A percentile compares a stretch with the other conserved stretches of the same genome.
These are phyloP conservation scores for Heterodera carotae DNA, from an alignment of 1,140 invertebrate species.

Conservation along the genomic window DNA sequence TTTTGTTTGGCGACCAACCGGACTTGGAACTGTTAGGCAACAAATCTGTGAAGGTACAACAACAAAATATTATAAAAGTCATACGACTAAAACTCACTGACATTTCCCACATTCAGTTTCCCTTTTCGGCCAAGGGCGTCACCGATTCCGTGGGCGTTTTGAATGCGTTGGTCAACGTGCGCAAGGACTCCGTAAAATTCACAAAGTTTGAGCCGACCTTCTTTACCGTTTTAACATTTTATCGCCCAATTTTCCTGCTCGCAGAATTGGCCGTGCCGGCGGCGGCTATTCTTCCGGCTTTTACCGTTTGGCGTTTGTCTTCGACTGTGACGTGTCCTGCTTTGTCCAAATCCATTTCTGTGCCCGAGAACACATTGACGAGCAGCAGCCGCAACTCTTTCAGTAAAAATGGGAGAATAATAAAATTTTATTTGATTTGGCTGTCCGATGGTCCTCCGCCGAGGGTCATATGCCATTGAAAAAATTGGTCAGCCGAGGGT, in stretches of 20 bases:
- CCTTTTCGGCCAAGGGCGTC: constrained; percentile 42
- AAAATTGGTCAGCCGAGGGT: no score
- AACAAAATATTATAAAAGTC: neutral
- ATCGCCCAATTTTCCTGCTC: neutral
- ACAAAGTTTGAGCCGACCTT: constrained; percentile 27
- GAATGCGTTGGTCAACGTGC: constrained; percentile 52
- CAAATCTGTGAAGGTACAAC: constrained; percentile 46
- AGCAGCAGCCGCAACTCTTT: constrained; percentile 35
- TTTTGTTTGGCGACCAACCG: constrained; percentile 44
- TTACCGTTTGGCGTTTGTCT: constrained; percentile 53
- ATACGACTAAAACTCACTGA: no score
- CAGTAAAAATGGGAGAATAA: neutral
- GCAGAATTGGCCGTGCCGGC: constrained; percentile 30
- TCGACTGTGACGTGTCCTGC: constrained; percentile 51
- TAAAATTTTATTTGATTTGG: no score
- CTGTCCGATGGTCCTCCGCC: no score
- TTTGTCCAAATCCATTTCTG: constrained; percentile 56
- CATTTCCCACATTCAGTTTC: constrained; percentile 47
- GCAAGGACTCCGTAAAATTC: constrained; percentile 54
- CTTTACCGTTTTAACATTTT: neutral
- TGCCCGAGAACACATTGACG: constrained; percentile 51
- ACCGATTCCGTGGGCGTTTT: constrained; percentile 49
- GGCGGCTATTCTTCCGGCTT: constrained; percentile 30
- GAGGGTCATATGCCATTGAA: no score
- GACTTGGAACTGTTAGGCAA: constrained; percentile 50